A percentile compares a stretch with the other conserved stretches of the same genome.
Conservation (phyloP, 1,140 invertebrate genomes). For the Protaetia brevitarsis region DNA sequence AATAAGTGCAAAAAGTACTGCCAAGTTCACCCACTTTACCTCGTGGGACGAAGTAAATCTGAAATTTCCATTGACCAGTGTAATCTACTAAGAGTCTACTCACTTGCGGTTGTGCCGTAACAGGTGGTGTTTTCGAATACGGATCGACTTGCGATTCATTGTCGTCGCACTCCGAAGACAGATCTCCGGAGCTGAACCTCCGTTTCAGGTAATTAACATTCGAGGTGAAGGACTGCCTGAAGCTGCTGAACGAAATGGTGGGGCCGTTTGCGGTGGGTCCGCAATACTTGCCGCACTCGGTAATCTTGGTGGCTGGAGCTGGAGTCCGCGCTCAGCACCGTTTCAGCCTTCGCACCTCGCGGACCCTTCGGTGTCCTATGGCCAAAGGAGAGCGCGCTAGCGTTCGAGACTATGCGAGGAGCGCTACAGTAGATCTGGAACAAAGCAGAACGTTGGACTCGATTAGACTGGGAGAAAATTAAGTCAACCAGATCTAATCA, state of each 20-base stretch:
- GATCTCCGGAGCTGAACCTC: constrained; percentile 90
- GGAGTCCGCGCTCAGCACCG: constrained; percentile 9
- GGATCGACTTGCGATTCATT: constrained; percentile 64
- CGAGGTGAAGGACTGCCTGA: constrained; percentile 88
- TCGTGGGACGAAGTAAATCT: too few species aligned
- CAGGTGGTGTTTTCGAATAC: constrained; percentile 53
- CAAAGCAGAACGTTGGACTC: too few species aligned
- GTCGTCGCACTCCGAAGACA: constrained; percentile 84
- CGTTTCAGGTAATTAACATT: constrained; percentile 97
- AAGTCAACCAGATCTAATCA: too few species aligned
- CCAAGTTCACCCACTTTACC: too few species aligned
- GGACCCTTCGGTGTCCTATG: too few species aligned
- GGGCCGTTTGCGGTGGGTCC: constrained; percentile 56
- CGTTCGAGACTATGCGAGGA: too few species aligned
- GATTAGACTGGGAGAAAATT: too few species aligned
- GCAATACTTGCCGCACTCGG: constrained; percentile 59
- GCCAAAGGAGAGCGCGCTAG: too few species aligned
- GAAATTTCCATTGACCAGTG: too few species aligned
- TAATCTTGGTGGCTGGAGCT: constrained; percentile 54
- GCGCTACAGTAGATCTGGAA: too few species aligned
- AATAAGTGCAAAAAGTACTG: too few species aligned
- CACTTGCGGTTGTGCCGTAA: constrained; percentile 46
- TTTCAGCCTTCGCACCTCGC: background rate
- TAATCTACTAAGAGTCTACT: too few species aligned
- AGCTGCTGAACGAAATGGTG: constrained; percentile 97